A percentile compares a stretch with the other conserved stretches of the same genome.
Conservation (phyloP, 2,113 vertebrate genomes). For the Murina feae region DNA sequence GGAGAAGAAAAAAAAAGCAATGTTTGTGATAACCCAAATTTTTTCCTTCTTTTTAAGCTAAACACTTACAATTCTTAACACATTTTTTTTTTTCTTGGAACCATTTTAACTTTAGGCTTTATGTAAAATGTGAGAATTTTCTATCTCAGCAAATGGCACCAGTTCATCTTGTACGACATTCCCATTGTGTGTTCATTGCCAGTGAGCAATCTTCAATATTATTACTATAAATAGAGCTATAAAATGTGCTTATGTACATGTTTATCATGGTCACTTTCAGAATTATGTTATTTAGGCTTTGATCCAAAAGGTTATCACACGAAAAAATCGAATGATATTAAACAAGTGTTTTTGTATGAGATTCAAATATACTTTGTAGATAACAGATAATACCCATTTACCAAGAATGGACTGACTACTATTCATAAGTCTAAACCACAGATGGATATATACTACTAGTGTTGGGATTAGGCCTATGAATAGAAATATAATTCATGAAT, state of each 20-base stretch:
- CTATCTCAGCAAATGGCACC: conserved; percentile 9
- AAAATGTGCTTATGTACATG: background rate
- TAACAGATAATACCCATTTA: background rate
- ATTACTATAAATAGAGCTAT: conserved; percentile 19
- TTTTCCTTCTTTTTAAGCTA: conserved; percentile 40
- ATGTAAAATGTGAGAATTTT: conserved; percentile 58
- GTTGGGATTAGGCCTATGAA: background rate
- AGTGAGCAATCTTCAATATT: conserved; percentile 12
- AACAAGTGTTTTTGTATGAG: background rate
- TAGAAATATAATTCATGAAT: conserved; percentile 10
- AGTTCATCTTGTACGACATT: conserved; percentile 21
- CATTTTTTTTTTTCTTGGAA: conserved; percentile 45
- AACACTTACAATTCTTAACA: conserved; percentile 54
- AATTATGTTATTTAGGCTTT: conserved; percentile 11
- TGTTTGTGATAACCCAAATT: conserved; percentile 38
- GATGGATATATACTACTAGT: background rate
- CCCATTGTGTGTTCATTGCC: background rate
- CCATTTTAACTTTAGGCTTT: conserved; percentile 53
- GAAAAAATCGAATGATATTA: conserved; percentile 23
- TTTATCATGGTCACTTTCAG: conserved; percentile 35
- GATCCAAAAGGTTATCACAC: conserved; percentile 11
- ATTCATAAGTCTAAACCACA: conserved; percentile 3
- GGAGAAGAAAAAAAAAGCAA: conserved; percentile 40
- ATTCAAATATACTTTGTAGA: conserved; percentile 22
- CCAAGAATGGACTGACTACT: background rate